phyloP scores from a whole-genome alignment of 2,888 invertebrate species.

The Macrosiphum euphorbiae region DNA sequence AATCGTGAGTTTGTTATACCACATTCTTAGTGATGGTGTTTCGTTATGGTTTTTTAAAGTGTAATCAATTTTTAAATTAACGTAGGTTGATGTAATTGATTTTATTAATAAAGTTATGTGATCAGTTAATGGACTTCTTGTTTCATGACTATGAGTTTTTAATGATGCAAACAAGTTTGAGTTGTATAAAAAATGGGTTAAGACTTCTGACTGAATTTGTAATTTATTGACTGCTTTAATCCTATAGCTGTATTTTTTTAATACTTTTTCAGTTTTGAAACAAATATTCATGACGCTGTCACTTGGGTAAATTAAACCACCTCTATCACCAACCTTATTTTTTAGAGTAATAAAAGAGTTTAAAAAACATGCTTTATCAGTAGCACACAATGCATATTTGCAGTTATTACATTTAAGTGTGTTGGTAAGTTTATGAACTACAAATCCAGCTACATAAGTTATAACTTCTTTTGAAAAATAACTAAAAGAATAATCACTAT shows the following conservation, averaged over 20 bases:
- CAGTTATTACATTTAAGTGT: constrained; percentile 51
- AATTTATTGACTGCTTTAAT: too few species aligned
- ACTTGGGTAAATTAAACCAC: constrained; percentile 19
- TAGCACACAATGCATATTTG: constrained; percentile 15
- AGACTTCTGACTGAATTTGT: background rate
- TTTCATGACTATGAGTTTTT: background rate
- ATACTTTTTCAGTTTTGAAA: constrained; percentile 6
- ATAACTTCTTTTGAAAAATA: too few species aligned
- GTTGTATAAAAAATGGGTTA: constrained; percentile 14
- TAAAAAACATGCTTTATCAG: background rate
- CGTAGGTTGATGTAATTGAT: background rate
- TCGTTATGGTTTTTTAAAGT: background rate
- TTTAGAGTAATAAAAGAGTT: background rate
- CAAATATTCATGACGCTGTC: constrained; percentile 8
- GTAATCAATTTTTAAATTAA: constrained; percentile 11
- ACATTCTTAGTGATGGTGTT: constrained; percentile 4
- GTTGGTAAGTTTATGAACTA: too few species aligned
- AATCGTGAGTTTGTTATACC: background rate
- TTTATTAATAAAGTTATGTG: background rate
- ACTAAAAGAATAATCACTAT: too few species aligned
- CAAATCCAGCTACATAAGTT: too few species aligned
- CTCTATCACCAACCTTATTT: background rate
- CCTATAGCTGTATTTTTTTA: background rate
- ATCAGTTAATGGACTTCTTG: background rate
- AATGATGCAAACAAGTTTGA: background rate